These are phyloP conservation scores for Myocastor coypus DNA, from an alignment of 2,113 vertebrate species.

Conservation along the genomic window DNA sequence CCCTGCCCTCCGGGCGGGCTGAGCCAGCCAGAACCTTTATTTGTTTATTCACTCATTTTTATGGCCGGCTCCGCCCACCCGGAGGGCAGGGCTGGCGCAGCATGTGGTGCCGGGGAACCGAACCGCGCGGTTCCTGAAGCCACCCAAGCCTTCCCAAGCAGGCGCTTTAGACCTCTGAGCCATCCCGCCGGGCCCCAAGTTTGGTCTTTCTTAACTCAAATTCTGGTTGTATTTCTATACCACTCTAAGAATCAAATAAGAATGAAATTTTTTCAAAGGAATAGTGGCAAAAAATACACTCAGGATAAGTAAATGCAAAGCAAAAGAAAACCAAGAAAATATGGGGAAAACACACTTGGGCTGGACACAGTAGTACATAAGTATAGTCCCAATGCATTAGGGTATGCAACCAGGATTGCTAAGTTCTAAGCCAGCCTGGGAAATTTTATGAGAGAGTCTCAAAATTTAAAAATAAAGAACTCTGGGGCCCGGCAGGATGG, in stretches of 20 bases:
- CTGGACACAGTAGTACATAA: neutral
- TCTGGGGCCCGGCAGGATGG: no score
- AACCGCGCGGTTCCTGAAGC: no score
- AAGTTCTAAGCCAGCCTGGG: neutral
- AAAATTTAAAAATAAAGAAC: neutral
- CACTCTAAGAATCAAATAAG: neutral
- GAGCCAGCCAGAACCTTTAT: no score
- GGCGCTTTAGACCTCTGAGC: no score
- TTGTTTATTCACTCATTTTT: no score
- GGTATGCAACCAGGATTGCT: neutral
- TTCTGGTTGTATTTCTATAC: neutral
- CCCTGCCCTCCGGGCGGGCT: no score
- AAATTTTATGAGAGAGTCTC: neutral
- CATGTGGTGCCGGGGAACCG: no score
- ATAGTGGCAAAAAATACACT: neutral
- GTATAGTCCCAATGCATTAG: neutral
- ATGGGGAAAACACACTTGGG: neutral
- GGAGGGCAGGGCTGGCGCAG: no score
- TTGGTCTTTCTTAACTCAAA: neutral
- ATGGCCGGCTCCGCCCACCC: no score
- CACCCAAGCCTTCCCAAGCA: no score
- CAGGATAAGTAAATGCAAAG: neutral
- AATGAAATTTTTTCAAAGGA: neutral
- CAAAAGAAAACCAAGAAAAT: neutral
- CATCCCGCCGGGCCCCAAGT: no score